phyloP scores from a whole-genome alignment of 2,797 vertebrate species.

The Tenualosa ilisha region DNA sequence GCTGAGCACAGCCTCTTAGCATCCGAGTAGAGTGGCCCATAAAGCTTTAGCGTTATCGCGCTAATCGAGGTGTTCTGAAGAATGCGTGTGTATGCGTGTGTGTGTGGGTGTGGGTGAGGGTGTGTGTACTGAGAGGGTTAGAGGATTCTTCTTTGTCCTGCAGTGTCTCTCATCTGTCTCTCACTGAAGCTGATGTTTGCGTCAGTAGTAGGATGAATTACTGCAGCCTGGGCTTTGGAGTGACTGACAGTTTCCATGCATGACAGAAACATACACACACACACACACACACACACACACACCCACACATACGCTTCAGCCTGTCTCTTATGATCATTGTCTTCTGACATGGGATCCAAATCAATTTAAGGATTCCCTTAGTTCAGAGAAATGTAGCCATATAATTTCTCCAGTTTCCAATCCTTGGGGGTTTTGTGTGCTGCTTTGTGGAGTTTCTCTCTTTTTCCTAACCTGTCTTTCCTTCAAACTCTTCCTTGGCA shows the following conservation, averaged over 20 bases:
- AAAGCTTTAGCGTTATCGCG: neutral
- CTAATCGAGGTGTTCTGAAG: neutral
- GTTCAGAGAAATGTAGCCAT: neutral
- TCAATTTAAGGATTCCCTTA: neutral
- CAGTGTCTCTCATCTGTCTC: neutral
- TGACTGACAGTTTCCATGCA: neutral
- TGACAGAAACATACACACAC: neutral
- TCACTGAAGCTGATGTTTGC: too few relatives aligned
- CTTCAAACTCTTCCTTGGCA: neutral
- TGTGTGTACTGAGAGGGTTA: neutral
- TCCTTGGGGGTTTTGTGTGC: neutral
- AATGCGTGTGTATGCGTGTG: neutral
- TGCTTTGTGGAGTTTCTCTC: neutral
- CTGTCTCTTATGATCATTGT: neutral
- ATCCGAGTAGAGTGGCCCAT: neutral
- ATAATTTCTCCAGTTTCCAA: neutral
- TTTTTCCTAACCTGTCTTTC: neutral
- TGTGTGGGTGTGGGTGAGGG: neutral
- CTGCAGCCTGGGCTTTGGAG: neutral
- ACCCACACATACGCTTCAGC: too few relatives aligned
- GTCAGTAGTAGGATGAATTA: neutral
- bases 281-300: too few relatives aligned
- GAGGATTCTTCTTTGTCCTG: neutral
- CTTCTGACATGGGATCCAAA: neutral
- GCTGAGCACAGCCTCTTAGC: neutral